Evolutionary conservation across 2,113 vertebrate genomes (phyloP), one percentile per base, ranked within the genome.

Genomic region (Arizona elegans): DNA sequence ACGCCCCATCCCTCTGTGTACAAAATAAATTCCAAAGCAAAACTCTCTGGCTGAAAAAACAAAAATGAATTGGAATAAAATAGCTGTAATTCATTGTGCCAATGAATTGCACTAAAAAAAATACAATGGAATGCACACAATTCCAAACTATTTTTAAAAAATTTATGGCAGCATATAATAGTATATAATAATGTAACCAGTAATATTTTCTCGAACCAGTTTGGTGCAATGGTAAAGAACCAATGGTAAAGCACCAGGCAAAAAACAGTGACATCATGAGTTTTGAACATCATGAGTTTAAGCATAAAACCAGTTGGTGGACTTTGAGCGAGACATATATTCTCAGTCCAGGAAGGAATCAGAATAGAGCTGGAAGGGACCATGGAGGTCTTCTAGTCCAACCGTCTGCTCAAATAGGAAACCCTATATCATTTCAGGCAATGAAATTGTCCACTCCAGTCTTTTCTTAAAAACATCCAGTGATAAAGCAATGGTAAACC

Each of bases 71-170:
- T 38, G 75, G 75, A 81, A 81, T 81, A 86, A 17, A 11, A 43
- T 1, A 53, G 92, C 91, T 87, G 19, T 17, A 92, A 54, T 33
- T 8, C 11, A 19, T 8, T 24, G 26, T 87, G 58, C 7, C 29
- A 65, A 86, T 54, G 53, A 47, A 38, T 70, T 24, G 47, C 47
- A 92, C 55, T 62, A 12, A 53, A 86, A 88, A 26, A 10, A 12
- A 6, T 19, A 54, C 11, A 88, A 33, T 33, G 62, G 7, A 86
- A 26, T 9, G 5, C 19, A 43, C 17, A 88, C 87, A 70, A 92
- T 89, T 58, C 70, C 50, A 94, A 95, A 93, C 33, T 91, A 55
- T 56, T 94, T 92, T 55, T 9, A 65, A 13, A 65, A 65, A 9
- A 29, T 85, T 88, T 38, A 5, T 24, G 1, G 54, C 89, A 85